phyloP scores from a whole-genome alignment of 53 echinoderm and acorn worm species.

The Apostichopus leukothele region DNA sequence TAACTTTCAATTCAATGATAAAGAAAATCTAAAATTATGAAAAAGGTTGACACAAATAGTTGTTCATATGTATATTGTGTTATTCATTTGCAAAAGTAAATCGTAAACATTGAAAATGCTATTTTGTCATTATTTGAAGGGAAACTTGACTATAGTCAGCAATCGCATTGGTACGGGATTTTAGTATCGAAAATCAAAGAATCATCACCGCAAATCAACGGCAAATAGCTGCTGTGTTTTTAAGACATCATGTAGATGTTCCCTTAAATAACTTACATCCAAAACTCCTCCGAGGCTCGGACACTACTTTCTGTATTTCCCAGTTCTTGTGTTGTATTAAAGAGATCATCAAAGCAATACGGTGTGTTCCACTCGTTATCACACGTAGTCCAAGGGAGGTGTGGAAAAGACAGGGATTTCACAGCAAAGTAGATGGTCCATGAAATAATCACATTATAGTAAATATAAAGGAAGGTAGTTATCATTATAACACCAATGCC shows the following conservation, averaged over 20 bases:
- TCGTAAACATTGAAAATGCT: too few relatives aligned
- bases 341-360: constrained; percentile 62
- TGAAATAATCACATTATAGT: constrained; percentile 96
- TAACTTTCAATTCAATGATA: too few relatives aligned
- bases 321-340: constrained; percentile 19
- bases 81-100: too few relatives aligned
- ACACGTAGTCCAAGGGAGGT: constrained; percentile 83
- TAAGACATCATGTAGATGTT: not conserved
- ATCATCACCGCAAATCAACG: too few relatives aligned
- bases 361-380: constrained; percentile 84
- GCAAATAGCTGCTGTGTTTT: too few relatives aligned
- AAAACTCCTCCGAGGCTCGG: constrained; percentile 38
- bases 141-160: too few relatives aligned
- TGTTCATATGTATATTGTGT: too few relatives aligned
- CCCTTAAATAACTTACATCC: constrained; percentile 18
- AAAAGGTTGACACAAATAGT: too few relatives aligned
- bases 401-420: constrained; percentile 54
- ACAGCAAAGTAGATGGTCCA: constrained; percentile 82
- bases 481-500: not conserved
- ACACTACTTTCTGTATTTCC: not conserved
- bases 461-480: constrained; percentile 10
- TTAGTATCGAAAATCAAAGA: too few relatives aligned
- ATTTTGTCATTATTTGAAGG: too few relatives aligned
- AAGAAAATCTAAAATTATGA: too few relatives aligned
- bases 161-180: too few relatives aligned